Conservation (phyloP, 2,888 invertebrate genomes). For the Limnephilus rhombicus region DNA sequence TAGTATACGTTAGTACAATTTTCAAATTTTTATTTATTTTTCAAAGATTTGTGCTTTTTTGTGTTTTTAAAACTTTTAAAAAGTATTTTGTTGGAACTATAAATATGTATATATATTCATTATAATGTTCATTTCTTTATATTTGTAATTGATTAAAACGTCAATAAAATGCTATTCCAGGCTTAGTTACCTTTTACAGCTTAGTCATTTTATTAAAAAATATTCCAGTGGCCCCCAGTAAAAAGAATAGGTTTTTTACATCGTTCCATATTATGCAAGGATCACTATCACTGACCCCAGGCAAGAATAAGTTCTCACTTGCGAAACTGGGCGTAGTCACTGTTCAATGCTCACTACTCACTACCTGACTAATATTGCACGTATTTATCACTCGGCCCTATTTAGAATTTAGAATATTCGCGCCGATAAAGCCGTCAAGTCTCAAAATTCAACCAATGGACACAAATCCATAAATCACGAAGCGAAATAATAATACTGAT, state of each 20-base stretch:
- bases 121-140: too few species aligned
- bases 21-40: too few species aligned
- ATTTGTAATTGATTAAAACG: too few species aligned
- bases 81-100: too few species aligned
- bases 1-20: neutral
- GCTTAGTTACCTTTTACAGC: too few species aligned
- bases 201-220: neutral
- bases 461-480: constrained; percentile 29
- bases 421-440: neutral
- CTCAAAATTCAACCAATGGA: constrained; percentile 28
- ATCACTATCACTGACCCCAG: neutral
- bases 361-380: neutral
- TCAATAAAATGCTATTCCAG: too few species aligned
- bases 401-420: constrained; percentile 9
- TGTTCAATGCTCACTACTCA: neutral
- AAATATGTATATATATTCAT: too few species aligned
- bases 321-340: neutral
- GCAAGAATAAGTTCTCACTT: neutral
- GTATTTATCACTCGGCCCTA: neutral
- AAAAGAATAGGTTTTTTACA: neutral
- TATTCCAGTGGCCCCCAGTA: neutral
- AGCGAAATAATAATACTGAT: neutral
- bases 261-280: neutral
- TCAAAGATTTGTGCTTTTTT: too few species aligned
- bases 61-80: too few species aligned